Conservation (phyloP, 2,113 vertebrate genomes). For the Peromyscus californicus region DNA sequence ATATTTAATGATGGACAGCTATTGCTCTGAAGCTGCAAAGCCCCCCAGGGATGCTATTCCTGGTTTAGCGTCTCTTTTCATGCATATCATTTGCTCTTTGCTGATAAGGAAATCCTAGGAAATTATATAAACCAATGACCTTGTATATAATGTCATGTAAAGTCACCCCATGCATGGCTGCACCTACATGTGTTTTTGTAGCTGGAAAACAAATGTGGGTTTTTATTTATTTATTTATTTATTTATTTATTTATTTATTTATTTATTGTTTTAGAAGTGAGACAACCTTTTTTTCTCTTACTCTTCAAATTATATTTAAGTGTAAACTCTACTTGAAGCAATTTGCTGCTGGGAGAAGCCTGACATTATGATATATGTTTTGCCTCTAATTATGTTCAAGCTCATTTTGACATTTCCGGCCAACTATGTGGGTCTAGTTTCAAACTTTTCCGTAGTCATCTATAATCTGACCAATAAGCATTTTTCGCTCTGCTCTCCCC, state of each 20-base stretch:
- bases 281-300: conserved; percentile 58
- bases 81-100: not conserved
- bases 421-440: conserved; percentile 59
- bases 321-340: conserved; percentile 61
- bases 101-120: not conserved
- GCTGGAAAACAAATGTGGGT: not conserved
- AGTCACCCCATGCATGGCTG: not conserved
- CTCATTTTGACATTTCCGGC: conserved; percentile 71
- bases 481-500: not conserved
- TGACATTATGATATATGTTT: conserved; percentile 53
- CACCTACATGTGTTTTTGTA: not conserved
- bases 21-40: not conserved
- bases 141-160: not conserved
- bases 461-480: conserved; percentile 61
- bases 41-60: not conserved
- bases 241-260: not conserved
- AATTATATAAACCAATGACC: not conserved
- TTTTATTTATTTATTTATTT: not conserved
- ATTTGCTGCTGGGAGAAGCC: conserved; percentile 60
- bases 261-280: conserved; percentile 37
- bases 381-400: conserved; percentile 63
- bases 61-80: not conserved
- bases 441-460: conserved; percentile 47
- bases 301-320: conserved; percentile 66
- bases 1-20: not conserved